phyloP scores from a whole-genome alignment of 2,888 invertebrate genomes.

The Zygogramma bicolorata region DNA sequence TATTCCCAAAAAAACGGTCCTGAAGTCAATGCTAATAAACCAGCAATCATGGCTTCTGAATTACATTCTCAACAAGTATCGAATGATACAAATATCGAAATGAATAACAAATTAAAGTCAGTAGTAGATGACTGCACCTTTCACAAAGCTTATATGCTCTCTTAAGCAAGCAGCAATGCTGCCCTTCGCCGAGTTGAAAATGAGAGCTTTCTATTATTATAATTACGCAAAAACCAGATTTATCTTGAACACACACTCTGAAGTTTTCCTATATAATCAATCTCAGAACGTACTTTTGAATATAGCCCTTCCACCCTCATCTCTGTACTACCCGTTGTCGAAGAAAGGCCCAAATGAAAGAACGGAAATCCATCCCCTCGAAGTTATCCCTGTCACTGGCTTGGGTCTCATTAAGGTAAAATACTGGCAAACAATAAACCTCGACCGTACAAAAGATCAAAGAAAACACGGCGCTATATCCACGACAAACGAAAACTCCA shows the following conservation, averaged over 20 bases:
- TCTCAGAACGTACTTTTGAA: not conserved
- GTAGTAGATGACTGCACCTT: too few relatives aligned
- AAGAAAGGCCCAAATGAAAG: not conserved
- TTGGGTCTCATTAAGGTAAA: conserved; percentile 5
- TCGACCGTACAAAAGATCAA: not conserved
- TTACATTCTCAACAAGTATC: too few relatives aligned
- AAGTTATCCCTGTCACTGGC: not conserved
- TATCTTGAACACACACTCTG: not conserved
- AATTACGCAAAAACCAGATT: not conserved
- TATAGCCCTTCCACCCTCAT: not conserved
- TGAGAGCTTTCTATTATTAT: too few relatives aligned
- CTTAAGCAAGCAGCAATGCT: too few relatives aligned
- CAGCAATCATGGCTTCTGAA: too few relatives aligned
- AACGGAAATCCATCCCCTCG: not conserved
- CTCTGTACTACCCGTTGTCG: not conserved
- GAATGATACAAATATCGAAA: too few relatives aligned
- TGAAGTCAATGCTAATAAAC: too few relatives aligned
- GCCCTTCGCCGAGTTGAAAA: too few relatives aligned
- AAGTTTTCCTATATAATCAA: too few relatives aligned
- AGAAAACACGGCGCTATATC: conserved; percentile 24
- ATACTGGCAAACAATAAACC: not conserved
- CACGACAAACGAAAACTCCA: conserved; percentile 40
- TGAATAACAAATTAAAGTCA: too few relatives aligned
- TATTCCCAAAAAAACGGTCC: too few relatives aligned
- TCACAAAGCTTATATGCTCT: too few relatives aligned